Evolutionary conservation across 2,113 vertebrate species (phyloP), one percentile per base, ranked within the genome.

Genomic region (Xenopus tropicalis): DNA sequence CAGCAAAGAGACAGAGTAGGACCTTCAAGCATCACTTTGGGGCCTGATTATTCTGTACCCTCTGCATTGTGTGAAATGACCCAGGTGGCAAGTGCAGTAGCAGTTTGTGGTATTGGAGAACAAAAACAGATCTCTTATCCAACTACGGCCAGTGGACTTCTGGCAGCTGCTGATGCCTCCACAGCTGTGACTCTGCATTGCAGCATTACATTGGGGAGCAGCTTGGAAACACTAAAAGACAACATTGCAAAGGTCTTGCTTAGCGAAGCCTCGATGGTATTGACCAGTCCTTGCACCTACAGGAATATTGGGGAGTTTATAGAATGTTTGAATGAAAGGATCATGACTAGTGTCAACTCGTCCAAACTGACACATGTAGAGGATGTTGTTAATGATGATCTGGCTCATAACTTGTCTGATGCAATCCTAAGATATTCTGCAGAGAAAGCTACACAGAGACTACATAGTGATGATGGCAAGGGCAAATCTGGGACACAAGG

Each of bases 61-160:
- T 94, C 95, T 51, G 96, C 95, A 0, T 81, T 99, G 66, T 96
- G 93, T 78, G 91, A 91, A 63, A 93, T 97, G 88, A 93, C 94
- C 65, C 93, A 96, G 78, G 91, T 98, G 46, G 94, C 93, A 1
- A 95, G 95, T 52, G 93, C 94, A 0, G 86, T 98, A 5, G 94
- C 95, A 5, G 91, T 92, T 61, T 93, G 93, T 67, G 94, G 94
- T 25, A 80, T 96, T 70, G 87, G 87, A 1, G 91, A 92, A 42
- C 77, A 25, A 0, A 83, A 83, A 72, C 79, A 87, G 46, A 86
- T 82, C 10, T 80, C 75, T 17, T 91, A 85, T 66, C 81, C 90
- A 1, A 77, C 65, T 61, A 17, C 92, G 23, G 91, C 93, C 0
- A 62, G 82, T 9, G 90, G 89, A 71, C 85, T 95, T 52, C 82